phyloP scores from a whole-genome alignment of 2,797 vertebrate genomes.

The Botia kubotai region DNA sequence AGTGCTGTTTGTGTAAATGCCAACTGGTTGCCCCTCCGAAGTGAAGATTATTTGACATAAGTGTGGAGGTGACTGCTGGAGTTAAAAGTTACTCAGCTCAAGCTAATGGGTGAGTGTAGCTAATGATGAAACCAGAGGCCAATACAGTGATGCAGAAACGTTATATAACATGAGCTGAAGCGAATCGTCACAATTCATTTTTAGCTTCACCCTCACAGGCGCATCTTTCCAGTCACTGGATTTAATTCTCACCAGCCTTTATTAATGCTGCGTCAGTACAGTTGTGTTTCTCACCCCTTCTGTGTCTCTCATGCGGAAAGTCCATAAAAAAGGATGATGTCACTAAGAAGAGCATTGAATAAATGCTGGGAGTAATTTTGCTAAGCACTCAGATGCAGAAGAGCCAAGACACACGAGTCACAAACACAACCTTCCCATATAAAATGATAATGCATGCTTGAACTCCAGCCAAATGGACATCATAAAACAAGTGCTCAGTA shows the following conservation, averaged over 20 bases:
- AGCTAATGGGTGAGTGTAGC: conserved; percentile 67
- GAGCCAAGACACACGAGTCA: conserved; percentile 43
- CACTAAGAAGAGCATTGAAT: conserved; percentile 13
- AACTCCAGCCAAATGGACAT: conserved; percentile 69
- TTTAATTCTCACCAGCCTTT: not conserved
- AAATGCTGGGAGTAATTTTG: conserved; percentile 22
- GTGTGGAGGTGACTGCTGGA: conserved; percentile 54
- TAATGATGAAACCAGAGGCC: conserved; percentile 72
- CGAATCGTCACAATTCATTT: conserved; percentile 10
- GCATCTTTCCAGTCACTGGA: not conserved
- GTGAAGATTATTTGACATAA: conserved; percentile 56
- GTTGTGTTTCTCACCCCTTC: not conserved
- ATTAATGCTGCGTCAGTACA: conserved; percentile 24
- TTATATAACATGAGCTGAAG: conserved; percentile 43
- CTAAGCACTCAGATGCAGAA: not conserved
- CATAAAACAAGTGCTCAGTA: conserved; percentile 63
- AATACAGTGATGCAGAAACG: conserved; percentile 63
- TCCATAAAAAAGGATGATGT: conserved; percentile 16
- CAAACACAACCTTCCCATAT: conserved; percentile 56
- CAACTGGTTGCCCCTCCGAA: conserved; percentile 48
- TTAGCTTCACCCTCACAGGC: not conserved
- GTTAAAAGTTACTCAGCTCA: conserved; percentile 62
- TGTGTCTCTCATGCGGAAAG: not conserved
- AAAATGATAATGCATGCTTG: conserved; percentile 65
- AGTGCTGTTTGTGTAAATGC: conserved; percentile 64